Base-by-base conservation (phyloP, 2,113 vertebrate genomes). In the Ptyas mucosa region DNA sequence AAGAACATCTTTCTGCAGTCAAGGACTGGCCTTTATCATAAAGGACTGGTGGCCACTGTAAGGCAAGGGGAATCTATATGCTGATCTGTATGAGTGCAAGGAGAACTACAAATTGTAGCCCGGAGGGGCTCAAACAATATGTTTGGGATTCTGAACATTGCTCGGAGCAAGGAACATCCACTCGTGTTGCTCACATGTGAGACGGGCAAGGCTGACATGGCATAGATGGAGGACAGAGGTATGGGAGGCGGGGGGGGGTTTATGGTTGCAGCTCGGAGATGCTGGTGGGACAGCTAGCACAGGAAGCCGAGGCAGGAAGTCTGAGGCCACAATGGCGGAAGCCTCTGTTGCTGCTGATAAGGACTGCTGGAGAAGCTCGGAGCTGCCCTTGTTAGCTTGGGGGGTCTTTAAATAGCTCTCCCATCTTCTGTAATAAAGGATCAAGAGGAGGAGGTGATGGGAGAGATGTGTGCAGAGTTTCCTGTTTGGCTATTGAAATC, bases 351-450 rank as follows among this genome's bases (percentile, higher is more conserved):
- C n/a, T 75, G 49, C 93, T 88, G 93, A 94, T 92, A 92, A 92
- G 91, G 69, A 14, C 88, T 89, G 81, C 88, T 75, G 51, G 52
- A 55, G 54, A 75, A 61, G 85, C 53, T 81, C 3, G 14, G 34
- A 85, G 43, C 20, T 52, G 2, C 57, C 29, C 86, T 23, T 23
- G n/a, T 85, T 57, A 43, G 20, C 86, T 51, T 18, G 81, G 75
- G 81, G 81, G 69, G 34, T 34, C 91, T 92, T 92, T 88, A 94
- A 93, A 93, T 93, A 93, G 93, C 93, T 89, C 29, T 34, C 43
- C 64, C 86, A 93, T 85, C 90, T 75, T 85, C 61, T 52, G 9
- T 85, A 57, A 69, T 88, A 29, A 91, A 85, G 86, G 89, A 53
- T 10, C 5, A 12, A 49, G n/a, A 10, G 88, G 88, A 43, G n/a